Conservation (phyloP, 2,797 vertebrate species). For the Sebastolobus alascanus region DNA sequence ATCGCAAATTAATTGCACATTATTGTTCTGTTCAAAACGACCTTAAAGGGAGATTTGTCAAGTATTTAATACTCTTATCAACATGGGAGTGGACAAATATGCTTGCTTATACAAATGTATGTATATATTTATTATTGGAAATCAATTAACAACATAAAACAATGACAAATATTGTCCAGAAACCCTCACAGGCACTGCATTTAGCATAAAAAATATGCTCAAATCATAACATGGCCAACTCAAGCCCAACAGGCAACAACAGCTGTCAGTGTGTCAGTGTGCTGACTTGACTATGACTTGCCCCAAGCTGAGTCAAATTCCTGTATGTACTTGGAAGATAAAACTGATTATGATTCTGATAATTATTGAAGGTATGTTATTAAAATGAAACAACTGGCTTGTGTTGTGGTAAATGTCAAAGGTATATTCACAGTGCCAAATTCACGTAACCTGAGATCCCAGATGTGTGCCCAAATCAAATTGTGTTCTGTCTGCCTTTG, state of each 20-base stretch:
- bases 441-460: constrained; percentile 44
- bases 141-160: neutral
- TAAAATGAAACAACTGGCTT: neutral
- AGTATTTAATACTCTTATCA: too few species aligned
- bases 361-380: neutral
- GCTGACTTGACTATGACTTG: neutral
- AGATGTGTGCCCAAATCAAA: constrained; percentile 60
- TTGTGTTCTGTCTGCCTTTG: constrained; percentile 57
- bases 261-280: neutral
- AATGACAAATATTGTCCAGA: neutral
- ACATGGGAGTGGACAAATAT: too few species aligned
- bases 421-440: constrained; percentile 1
- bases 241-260: neutral
- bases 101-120: too few species aligned
- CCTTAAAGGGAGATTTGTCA: too few species aligned
- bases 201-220: neutral
- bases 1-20: neutral
- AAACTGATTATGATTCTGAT: neutral
- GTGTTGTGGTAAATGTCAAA: neutral
- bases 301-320: neutral
- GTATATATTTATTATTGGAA: too few species aligned
- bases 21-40: neutral
- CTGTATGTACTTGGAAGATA: neutral
- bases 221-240: neutral
- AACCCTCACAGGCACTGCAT: neutral